Evolutionary conservation across 2,888 invertebrate species (phyloP), one percentile per base, ranked within the genome.

Genomic region (Heliconius cydno): DNA sequence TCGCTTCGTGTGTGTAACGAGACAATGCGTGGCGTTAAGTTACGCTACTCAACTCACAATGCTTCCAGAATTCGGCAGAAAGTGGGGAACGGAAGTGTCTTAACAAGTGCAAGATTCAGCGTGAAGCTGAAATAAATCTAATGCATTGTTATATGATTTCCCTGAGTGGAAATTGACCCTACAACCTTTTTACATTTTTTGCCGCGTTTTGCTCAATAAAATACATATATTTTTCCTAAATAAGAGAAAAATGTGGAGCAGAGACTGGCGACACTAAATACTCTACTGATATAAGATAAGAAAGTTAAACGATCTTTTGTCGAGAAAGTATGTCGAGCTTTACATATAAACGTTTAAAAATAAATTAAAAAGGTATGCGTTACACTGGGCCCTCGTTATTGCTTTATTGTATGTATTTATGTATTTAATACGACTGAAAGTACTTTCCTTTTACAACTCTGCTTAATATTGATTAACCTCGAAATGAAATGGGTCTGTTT

Each of bases 391-490:
- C 41, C 65, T 75, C 65, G 28, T 75, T 74, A 74, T 67, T 68
- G 15, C 68, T 68, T 74, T 74, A 73, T 57, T 25, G 66, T 78
- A 74, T 46, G 65, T 72, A 68, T 60, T 67, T 68, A 74, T 73
- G 67, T 74, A 75, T 79, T 79, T 63, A 41, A 74, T 63, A 78
- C 57, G 63, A 28, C 75, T 75, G 74, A 79, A 79, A 75, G 60
- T 74, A 66, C 68, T 68, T 79, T 79, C 60, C 60, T 75, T 79
- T 79, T 68, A 60, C 65, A 38, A 75, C 41, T 19, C 38, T 60
- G 67, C 41, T 79, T 70, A 68, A 78, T 74, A 74, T 74, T 78
- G 78, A 66, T 78, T 72, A 71, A 78, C 70, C 77, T 73, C 38
- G 65, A 38, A 72, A 65, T 65, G 65, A 22, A 65, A 66, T 63